Evolutionary conservation across 2,888 invertebrate species (phyloP), one percentile per base, ranked within the genome.

Genomic region (Therioaphis trifolii): DNA sequence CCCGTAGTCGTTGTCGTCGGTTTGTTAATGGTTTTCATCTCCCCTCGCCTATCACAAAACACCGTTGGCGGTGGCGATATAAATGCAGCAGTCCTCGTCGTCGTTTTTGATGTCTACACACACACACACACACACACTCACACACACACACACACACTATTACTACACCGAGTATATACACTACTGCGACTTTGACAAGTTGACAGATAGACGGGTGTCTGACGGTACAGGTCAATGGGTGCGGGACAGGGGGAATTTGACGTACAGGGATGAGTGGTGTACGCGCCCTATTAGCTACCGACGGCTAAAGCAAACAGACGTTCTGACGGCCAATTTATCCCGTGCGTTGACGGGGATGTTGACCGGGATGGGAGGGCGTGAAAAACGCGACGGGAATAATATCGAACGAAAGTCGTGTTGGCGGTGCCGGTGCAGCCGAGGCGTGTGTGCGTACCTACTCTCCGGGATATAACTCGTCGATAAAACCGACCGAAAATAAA

Each of bases 321-420:
- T 68, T 78, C n/a, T 69, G 40, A 69, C 79, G 55, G 27, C 27
- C 79, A 24, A 52, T 66, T 76, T 76, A 52, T 77, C 49, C 29
- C 49, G 49, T 21, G 49, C 27, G 21, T 49, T 5, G 49, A 52
- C 77, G 35, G 18, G 21, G 4, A 27, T 11, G 2, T 55, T n/a
- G 63, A 29, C 2, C 29, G 58, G 21, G 21, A 24, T 12, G 58
- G 58, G 21, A 24, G 21, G 58, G 58, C 18, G 18, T 3, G 12
- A 21, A 58, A 58, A 12, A 58, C 27, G 18, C 40, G 29, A 11
- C 15, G 43, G 15, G 3, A 21, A 24, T 21, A 40, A 68, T 68
- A 68, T 68, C 61, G 63, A 66, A 66, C 63, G 58, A 35, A 35
- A 21, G 63, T 35, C 63, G 63, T 11, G 58, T 29, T 1, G 18